Evolutionary conservation across 2,888 invertebrate species (phyloP).

Genomic region (Noctua janthe): DNA sequence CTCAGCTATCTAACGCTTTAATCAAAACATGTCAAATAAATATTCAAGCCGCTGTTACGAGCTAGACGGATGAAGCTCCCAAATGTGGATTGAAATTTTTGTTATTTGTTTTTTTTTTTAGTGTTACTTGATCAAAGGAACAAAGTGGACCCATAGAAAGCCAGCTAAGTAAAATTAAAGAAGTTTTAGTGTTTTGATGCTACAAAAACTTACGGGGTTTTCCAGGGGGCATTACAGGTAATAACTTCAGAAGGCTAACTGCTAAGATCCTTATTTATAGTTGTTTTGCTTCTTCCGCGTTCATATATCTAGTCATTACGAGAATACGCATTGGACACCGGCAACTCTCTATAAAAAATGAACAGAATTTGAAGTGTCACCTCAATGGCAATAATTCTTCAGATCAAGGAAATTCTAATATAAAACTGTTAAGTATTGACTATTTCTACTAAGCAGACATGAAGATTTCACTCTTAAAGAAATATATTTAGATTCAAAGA

Average conservation of each 20-base stretch:
- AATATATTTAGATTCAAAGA: slow-evolving; percentile 9
- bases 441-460: not conserved
- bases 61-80: slow-evolving; percentile 59
- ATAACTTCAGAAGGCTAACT: no score
- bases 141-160: not conserved
- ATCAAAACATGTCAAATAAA: slow-evolving; percentile 70
- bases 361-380: not conserved
- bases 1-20: slow-evolving; percentile 65
- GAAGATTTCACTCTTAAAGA: not conserved
- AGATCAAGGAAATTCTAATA: no score
- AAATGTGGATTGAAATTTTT: slow-evolving; percentile 56
- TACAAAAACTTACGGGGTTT: no score
- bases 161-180: no score
- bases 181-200: no score
- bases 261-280: no score
- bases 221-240: no score
- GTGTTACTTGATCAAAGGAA: slow-evolving; percentile 1
- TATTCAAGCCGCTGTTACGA: slow-evolving; percentile 60
- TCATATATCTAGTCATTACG: no score
- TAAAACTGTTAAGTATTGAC: not conserved
- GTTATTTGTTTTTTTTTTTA: slow-evolving; percentile 14
- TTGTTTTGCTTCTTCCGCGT: no score
- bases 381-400: not conserved
- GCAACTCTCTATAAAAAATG: not conserved
- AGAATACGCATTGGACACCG: no score